Percentiles rank a stretch among this genome's conserved stretches.
phyloP scores from a whole-genome alignment of 2,113 vertebrate species.

The Corythaixoides concolor region DNA sequence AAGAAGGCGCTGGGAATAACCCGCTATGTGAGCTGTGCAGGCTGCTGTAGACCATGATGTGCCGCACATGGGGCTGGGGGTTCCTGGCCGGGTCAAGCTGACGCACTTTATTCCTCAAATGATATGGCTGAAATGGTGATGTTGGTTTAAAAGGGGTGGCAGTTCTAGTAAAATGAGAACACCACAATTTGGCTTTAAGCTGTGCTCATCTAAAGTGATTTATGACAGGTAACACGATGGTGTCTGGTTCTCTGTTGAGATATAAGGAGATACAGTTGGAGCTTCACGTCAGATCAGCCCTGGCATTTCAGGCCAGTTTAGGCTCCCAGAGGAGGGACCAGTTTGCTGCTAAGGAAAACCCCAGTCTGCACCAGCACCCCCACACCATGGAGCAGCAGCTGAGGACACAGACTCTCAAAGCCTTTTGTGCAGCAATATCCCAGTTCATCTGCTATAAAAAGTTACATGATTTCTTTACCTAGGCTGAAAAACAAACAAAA shows the following conservation, averaged over 20 bases:
- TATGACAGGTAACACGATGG: fast-evolving
- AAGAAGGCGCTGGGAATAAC: not conserved
- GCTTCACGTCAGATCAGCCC: not conserved
- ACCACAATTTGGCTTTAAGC: not conserved
- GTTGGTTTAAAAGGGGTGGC: not conserved
- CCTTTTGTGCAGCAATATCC: not conserved
- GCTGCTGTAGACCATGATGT: not conserved
- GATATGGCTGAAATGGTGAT: not conserved
- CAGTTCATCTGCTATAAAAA: not conserved
- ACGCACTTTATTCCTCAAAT: not conserved
- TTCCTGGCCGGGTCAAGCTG: not conserved
- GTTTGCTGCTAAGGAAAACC: not conserved
- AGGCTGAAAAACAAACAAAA: not conserved
- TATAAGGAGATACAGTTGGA: not conserved
- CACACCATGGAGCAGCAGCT: fast-evolving
- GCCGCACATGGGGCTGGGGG: fast-evolving
- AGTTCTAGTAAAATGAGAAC: not conserved
- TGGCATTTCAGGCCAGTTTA: not conserved
- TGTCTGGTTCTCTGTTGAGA: not conserved
- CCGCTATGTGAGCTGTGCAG: not conserved
- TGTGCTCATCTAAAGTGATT: not conserved
- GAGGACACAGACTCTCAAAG: not conserved
- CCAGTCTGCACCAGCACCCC: not conserved
- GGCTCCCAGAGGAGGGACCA: not conserved
- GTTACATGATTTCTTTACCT: not conserved